Evolutionary conservation across 2,888 invertebrate genomes (phyloP), one percentile per base, ranked within the genome.

Genomic region (Heteropelma amictum): DNA sequence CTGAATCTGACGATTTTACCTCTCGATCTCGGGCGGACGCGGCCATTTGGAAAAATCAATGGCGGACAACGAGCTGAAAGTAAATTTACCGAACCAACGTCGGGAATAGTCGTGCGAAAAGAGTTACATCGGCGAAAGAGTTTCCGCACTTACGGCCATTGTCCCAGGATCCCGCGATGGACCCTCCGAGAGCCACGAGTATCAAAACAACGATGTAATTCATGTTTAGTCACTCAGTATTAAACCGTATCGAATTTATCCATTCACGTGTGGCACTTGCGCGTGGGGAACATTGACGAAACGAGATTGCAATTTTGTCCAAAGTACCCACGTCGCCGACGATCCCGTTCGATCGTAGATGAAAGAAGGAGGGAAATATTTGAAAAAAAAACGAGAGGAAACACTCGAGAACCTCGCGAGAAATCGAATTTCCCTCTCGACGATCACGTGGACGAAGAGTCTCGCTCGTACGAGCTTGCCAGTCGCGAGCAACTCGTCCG

Each of bases 1-100:
- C 85, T 84, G 84, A 92, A 94, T 83, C 91, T 92, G n/a, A 92
- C 91, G 33, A 93, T 89, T 72, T 91, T 90, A 0, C 91, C 91
- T 51, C 90, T 88, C 33, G 90, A 90, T 30, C 92, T 88, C 6
- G 88, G 60, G 0, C 90, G 89, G 3, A 90, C 89, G 60, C 87
- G 86, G 1, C 93, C 93, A 80, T 93, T 90, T 0, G 82, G 80
- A 7, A 93, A 70, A 4, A 78, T 83, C 0, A 91, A 89, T 4
- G 79, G 8, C 0, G 87, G 80, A 72, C 93, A 93, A 8, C 83
- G 82, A 17, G 65, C 83, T 83, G 53, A 60, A 77, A 77, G 40
- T 63, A 47, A n/a, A n/a, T n/a, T n/a, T n/a, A n/a, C n/a, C n/a
- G n/a, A n/a, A n/a, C n/a, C n/a, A n/a, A n/a, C n/a, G n/a, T n/a